Conservation (phyloP, 2,888 invertebrate species). For the Dynastes maya region DNA sequence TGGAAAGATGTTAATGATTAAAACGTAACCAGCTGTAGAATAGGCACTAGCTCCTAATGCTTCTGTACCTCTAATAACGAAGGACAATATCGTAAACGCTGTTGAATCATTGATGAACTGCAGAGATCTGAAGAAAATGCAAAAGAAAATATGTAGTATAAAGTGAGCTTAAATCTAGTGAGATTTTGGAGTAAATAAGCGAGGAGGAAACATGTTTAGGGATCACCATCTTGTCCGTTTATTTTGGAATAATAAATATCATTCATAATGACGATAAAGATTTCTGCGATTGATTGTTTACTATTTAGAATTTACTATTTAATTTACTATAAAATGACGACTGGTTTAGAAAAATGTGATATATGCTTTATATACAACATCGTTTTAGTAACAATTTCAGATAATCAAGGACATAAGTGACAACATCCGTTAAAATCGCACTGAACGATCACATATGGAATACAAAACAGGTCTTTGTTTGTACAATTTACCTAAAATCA, state of each 20-base stretch:
- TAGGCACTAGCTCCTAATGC: conserved; percentile 85
- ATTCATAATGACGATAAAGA: too few relatives aligned
- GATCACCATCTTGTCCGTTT: too few relatives aligned
- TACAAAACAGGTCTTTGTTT: conserved; percentile 28
- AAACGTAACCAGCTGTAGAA: conserved; percentile 86
- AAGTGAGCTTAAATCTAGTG: neutral
- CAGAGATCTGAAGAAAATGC: conserved; percentile 73
- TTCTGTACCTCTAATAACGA: conserved; percentile 81
- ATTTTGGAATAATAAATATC: too few relatives aligned
- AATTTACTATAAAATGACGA: neutral
- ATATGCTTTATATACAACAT: neutral
- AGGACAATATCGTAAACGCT: conserved; percentile 79
- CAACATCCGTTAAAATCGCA: conserved; percentile 37
- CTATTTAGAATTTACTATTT: neutral
- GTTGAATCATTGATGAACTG: conserved; percentile 76
- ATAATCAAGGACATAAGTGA: conserved; percentile 28
- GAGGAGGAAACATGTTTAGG: too few relatives aligned
- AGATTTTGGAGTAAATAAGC: too few relatives aligned
- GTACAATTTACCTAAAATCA: conserved; percentile 27
- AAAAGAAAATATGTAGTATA: neutral
- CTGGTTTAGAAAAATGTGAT: neutral
- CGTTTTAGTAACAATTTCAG: conserved; percentile 35
- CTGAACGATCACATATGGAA: neutral
- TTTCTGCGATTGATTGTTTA: too few relatives aligned
- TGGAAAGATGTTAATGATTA: conserved; percentile 84